Evolutionary conservation across 2,113 vertebrate genomes (phyloP), one percentile per base, ranked within the genome.

Genomic region (Globicephala melas): DNA sequence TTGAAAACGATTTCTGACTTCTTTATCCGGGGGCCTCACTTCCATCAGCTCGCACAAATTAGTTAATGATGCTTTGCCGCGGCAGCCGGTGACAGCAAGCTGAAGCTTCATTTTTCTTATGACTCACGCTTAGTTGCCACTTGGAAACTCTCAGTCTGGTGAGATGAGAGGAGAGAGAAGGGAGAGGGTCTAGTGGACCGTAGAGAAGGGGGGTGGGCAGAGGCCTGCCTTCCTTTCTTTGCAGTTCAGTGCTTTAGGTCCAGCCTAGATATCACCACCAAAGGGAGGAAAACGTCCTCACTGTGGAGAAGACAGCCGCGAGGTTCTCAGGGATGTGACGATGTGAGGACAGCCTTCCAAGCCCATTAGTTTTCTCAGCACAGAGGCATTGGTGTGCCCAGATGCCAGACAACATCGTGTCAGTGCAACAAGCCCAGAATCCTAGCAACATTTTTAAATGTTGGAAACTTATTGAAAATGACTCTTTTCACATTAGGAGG

Each of bases 401-500:
- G 44, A 55, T 80, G 95, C 93, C 73, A 96, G 73, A 58, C 9
- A 70, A 94, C 76, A 38, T n/a, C 74, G 81, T 96, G 87, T 98
- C 92, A n/a, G 1, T 63, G 55, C 89, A 94, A 44, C 89, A 82
- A 50, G 95, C 73, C 81, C 67, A 63, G 94, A 92, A 83, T 92
- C 81, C 87, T 89, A 85, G 95, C 92, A 93, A 76, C 97, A 85
- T 41, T 83, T 68, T 85, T 67, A 89, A 60, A 95, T 62, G 90
- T 83, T 68, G 84, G 91, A 77, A 81, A 73, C 68, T 55, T 91
- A 91, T 8, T 95, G 96, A 67, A 97, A 86, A 91, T 68, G 70
- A 90, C 88, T 89, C 85, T 95, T 77, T 95, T 60, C 97, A 74
- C 81, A n/a, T 92, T 87, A 50, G 89, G 91, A 83, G 68, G 94